phyloP scores from a whole-genome alignment of 2,797 vertebrate species.

The Hyperoplus lanceolatus region DNA sequence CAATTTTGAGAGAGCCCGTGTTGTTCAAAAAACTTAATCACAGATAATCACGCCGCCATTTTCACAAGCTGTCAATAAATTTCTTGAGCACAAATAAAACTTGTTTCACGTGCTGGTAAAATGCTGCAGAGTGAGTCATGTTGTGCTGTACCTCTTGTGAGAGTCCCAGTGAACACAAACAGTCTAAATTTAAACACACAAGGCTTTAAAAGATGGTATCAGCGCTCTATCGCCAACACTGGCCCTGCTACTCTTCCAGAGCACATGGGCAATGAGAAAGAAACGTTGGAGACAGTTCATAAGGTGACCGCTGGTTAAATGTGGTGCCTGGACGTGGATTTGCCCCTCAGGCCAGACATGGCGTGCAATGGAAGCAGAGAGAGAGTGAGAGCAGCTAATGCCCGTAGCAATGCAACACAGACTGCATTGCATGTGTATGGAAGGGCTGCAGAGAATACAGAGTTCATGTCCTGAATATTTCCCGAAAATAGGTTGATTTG shows the following conservation, averaged over 20 bases:
- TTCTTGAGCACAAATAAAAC: conserved; percentile 14
- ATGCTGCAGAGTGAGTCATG: neutral
- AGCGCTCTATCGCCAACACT: conserved; percentile 22
- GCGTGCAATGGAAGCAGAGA: conserved; percentile 11
- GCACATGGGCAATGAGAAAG: conserved; percentile 1
- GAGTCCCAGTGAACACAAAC: conserved; percentile 6
- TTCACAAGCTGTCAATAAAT: conserved; percentile 27
- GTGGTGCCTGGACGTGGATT: conserved; percentile 29
- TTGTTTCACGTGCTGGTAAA: neutral
- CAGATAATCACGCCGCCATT: conserved; percentile 37
- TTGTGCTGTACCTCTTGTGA: neutral
- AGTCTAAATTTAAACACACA: conserved; percentile 38
- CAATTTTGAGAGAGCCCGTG: conserved; percentile 39
- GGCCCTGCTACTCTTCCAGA: conserved; percentile 19
- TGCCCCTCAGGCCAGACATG: neutral
- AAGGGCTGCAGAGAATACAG: neutral
- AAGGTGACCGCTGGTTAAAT: conserved; percentile 70
- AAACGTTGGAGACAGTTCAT: conserved; percentile 40
- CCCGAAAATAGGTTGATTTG: neutral
- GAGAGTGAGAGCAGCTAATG: neutral
- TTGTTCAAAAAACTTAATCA: conserved; percentile 36
- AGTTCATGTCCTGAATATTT: neutral
- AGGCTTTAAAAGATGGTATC: conserved; percentile 14
- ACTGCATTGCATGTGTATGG: neutral
- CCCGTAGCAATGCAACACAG: conserved; percentile 1